These are phyloP conservation scores for Centropristis striata DNA, from an alignment of 2,113 vertebrate species.

Conservation along the genomic window DNA sequence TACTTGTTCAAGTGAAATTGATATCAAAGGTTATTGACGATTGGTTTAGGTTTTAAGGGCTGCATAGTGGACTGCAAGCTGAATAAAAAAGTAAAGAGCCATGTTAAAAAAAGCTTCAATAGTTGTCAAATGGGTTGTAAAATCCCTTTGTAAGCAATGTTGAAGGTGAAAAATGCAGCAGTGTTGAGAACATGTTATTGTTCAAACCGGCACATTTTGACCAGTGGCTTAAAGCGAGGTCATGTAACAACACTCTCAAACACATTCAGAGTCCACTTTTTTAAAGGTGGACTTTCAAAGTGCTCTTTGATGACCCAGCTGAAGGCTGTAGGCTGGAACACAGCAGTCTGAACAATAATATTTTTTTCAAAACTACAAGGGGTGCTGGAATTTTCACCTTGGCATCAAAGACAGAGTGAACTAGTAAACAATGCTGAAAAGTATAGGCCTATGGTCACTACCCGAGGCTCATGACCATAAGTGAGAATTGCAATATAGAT, in stretches of 20 bases:
- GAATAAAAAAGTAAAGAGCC: background rate
- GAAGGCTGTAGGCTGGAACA: slow-evolving; percentile 2
- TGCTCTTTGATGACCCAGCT: background rate
- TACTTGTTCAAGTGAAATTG: background rate
- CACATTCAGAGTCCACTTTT: slow-evolving; percentile 10
- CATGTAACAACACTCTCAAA: background rate
- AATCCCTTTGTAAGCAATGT: background rate
- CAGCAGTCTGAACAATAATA: background rate
- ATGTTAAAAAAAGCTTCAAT: background rate
- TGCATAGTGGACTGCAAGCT: slow-evolving; percentile 16
- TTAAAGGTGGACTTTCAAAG: slow-evolving; percentile 1
- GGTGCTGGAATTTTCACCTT: background rate
- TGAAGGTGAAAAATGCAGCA: background rate
- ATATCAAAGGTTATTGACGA: slow-evolving; percentile 6
- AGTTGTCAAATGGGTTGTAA: slow-evolving; percentile 1
- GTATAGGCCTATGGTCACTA: too few relatives aligned
- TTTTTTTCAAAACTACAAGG: background rate
- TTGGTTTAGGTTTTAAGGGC: background rate
- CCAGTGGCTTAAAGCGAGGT: background rate
- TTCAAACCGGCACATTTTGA: background rate
- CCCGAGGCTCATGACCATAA: too few relatives aligned
- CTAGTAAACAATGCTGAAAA: too few relatives aligned
- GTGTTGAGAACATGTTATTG: background rate
- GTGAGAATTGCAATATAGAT: too few relatives aligned
- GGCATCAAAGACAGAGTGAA: too few relatives aligned